Percentiles rank a stretch among this genome's conserved stretches.
phyloP scores from a whole-genome alignment of 2,888 invertebrate species.

The Andrena haemorrhoa region DNA sequence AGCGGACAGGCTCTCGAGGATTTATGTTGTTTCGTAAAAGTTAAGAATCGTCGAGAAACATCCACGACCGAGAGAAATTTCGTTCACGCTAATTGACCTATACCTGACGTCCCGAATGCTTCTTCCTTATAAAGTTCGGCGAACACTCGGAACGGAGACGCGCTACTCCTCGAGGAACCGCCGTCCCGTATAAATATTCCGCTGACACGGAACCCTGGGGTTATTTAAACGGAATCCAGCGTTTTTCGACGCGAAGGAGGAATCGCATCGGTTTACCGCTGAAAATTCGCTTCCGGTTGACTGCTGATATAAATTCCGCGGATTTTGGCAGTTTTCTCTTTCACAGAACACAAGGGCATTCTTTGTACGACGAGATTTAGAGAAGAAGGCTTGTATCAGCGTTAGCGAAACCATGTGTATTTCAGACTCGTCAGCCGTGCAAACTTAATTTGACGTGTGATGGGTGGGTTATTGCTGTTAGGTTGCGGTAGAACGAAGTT shows the following conservation, averaged over 20 bases:
- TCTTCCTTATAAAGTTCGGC: background rate
- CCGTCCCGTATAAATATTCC: background rate
- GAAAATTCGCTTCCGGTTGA: background rate
- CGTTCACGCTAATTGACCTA: conserved; percentile 50
- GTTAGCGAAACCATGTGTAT: background rate
- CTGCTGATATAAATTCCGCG: too few relatives aligned
- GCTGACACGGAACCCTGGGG: background rate
- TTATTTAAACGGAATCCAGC: background rate
- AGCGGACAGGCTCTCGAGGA: conserved; percentile 29
- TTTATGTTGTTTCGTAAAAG: conserved; percentile 61
- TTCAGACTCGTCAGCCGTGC: background rate
- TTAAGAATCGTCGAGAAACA: conserved; percentile 62
- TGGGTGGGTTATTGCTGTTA: background rate
- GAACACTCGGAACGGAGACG: background rate
- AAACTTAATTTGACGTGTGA: conserved; percentile 14
- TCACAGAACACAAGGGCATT: background rate
- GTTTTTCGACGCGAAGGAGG: background rate
- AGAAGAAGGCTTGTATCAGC: too few relatives aligned
- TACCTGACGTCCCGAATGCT: background rate
- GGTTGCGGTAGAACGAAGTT: background rate
- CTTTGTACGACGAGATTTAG: too few relatives aligned
- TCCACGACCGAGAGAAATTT: conserved; percentile 25
- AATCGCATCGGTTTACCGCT: background rate
- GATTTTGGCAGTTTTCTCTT: too few relatives aligned
- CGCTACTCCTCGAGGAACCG: background rate